Base-by-base conservation (phyloP, 2,888 invertebrate genomes). In the Frankliniella fusca region DNA sequence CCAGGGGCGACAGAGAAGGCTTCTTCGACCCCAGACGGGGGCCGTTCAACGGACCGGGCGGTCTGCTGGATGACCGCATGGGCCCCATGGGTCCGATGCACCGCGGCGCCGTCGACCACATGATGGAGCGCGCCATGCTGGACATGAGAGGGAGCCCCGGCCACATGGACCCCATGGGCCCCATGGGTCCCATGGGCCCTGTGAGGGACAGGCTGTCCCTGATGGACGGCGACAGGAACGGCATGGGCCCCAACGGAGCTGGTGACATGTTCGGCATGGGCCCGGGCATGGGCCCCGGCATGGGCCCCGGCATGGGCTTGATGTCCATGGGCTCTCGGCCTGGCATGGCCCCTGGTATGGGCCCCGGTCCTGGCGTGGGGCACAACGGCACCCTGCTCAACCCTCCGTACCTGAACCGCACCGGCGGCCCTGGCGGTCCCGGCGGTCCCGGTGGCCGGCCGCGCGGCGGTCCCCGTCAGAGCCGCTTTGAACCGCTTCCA, bases 11-110 rank as follows among this genome's bases (percentile, higher is more conserved):
- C 70, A 84, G 85, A 86, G 84, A 84, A 82, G 48, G 85, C 84
- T 81, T 80, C 84, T 82, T 81, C 84, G 86, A 82, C 86, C 86
- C 38, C 85, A 82, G 81, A 84, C 84, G 15, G 85, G 87, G 81
- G 86, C 8, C 27, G 8, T 12, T 27, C 70, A 76, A 70, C 70
- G 70, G 23, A 8, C 70, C 76, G 0, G 48, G 38, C 8, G 81
- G 81, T n/a, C 54, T 81, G 81, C 49, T 20, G 48, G 50, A 27
- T 38, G 20, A 20, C 20, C n/a, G 80, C 48, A 48, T 80, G 48
- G 38, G 38, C 38, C 38, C 38, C 38, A 38, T 38, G 38, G 38
- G 48, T 15, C 38, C 48, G 81, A 81, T 81, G 81, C 81, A 81
- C 38, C 81, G 20, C 20, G 81, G 50, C 81, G n/a, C 38, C 38